A percentile compares a stretch with the other conserved stretches of the same genome.
Evolutionary conservation across 2,888 invertebrate genomes (phyloP).

Genomic region (Drosophila leonis): DNA sequence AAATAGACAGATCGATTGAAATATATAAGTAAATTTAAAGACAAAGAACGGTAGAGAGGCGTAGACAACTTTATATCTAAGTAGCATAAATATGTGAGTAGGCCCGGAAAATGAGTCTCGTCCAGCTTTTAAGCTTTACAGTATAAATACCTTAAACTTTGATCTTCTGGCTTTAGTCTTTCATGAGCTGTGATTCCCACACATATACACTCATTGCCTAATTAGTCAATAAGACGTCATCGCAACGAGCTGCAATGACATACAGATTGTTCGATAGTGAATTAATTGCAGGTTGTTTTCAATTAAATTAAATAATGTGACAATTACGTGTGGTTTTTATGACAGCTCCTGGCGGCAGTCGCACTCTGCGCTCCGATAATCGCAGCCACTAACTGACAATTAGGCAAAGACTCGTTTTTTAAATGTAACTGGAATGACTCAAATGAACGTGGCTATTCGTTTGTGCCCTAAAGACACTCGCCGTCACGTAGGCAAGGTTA

Average conservation of each 20-base stretch:
- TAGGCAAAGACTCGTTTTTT: conserved; percentile 38
- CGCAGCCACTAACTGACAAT: conserved; percentile 69
- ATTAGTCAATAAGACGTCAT: conserved; percentile 17
- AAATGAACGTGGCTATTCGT: conserved; percentile 29
- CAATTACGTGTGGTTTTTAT: conserved; percentile 58
- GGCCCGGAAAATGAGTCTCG: neutral
- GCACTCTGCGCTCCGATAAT: conserved; percentile 52
- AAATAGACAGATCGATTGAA: neutral
- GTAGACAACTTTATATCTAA: no score
- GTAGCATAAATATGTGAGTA: neutral
- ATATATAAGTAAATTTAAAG: no score
- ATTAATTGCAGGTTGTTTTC: conserved; percentile 49
- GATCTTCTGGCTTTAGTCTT: neutral
- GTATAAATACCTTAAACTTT: neutral
- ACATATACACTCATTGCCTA: conserved; percentile 4
- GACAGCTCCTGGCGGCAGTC: conserved; percentile 18
- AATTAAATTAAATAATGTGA: conserved; percentile 45
- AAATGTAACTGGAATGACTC: conserved; percentile 21
- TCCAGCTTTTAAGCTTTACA: neutral
- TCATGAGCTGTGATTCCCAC: neutral
- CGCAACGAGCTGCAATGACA: conserved; percentile 2
- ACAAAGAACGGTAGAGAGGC: no score
- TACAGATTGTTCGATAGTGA: conserved; percentile 55
- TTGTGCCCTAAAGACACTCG: conserved; percentile 28
- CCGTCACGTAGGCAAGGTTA: conserved; percentile 73